These are phyloP conservation scores for Delia radicum DNA, from an alignment of 1,140 invertebrate genomes.

Conservation along the genomic window DNA sequence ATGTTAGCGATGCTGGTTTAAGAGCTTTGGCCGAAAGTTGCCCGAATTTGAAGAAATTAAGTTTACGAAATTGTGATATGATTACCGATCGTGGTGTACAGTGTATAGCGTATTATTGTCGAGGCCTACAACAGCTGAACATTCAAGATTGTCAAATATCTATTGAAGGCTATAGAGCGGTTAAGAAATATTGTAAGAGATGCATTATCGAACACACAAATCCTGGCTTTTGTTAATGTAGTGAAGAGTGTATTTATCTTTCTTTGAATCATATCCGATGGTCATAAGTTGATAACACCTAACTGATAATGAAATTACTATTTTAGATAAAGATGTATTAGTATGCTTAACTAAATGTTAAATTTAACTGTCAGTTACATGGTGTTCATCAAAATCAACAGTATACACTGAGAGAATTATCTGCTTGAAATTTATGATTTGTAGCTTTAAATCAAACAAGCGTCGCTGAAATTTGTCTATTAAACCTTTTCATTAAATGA, in stretches of 20 bases:
- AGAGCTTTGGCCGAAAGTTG: slow-evolving; percentile 83
- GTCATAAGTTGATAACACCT: too few species aligned
- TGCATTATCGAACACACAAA: slow-evolving; percentile 94
- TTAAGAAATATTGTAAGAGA: slow-evolving; percentile 86
- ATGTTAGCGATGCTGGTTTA: slow-evolving; percentile 84
- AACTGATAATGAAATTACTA: too few species aligned
- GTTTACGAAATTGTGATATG: slow-evolving; percentile 84
- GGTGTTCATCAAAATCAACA: too few species aligned
- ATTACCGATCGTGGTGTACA: slow-evolving; percentile 85
- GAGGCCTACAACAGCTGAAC: slow-evolving; percentile 84
- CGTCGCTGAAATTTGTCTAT: too few species aligned
- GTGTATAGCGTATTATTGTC: slow-evolving; percentile 81
- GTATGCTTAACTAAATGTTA: too few species aligned
- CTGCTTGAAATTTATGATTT: too few species aligned
- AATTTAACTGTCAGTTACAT: too few species aligned
- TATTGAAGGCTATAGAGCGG: slow-evolving; percentile 81
- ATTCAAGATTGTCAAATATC: slow-evolving; percentile 90
- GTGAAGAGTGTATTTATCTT: neutral
- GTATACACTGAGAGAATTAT: too few species aligned
- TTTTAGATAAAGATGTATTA: too few species aligned
- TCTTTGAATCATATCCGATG: too few species aligned
- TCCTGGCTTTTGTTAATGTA: slow-evolving; percentile 78
- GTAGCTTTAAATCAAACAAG: too few species aligned
- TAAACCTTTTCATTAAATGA: too few species aligned
- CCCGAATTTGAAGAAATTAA: slow-evolving; percentile 86